These are phyloP conservation scores for Chalcosyrphus nemorum DNA, from an alignment of 2,888 invertebrate genomes.

Conservation along the genomic window DNA sequence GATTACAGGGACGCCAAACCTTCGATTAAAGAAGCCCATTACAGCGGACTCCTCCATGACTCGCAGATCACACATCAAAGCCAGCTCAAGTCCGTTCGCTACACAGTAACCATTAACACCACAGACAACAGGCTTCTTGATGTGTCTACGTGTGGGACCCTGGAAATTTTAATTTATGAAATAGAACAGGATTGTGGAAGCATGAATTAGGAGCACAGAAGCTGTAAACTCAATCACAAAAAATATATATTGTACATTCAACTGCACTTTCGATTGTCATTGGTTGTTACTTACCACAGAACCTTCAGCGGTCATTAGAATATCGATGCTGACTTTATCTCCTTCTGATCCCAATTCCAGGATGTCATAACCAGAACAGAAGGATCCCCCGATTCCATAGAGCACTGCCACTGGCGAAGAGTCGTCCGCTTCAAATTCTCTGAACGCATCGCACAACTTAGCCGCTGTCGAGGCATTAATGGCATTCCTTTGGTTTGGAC, in stretches of 20 bases:
- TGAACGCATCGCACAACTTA: constrained; percentile 88
- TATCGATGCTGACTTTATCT: constrained; percentile 81
- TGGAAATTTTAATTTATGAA: no score
- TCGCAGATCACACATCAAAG: constrained; percentile 94
- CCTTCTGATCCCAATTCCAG: constrained; percentile 85
- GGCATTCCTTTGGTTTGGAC: constrained; percentile 92
- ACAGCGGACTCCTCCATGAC: constrained; percentile 93
- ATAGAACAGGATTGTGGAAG: no score
- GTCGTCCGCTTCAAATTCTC: constrained; percentile 90
- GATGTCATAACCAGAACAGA: constrained; percentile 96
- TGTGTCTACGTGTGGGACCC: constrained; percentile 87
- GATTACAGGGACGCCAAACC: constrained; percentile 94
- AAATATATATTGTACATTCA: no score
- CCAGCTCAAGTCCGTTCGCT: constrained; percentile 95
- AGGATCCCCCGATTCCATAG: constrained; percentile 95
- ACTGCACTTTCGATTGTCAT: no score
- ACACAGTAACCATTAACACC: constrained; percentile 95
- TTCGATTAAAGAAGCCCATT: constrained; percentile 91
- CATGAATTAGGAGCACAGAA: no score
- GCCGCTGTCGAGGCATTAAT: constrained; percentile 88
- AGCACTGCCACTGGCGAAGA: constrained; percentile 89
- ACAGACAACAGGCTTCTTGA: constrained; percentile 94
- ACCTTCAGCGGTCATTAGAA: constrained; percentile 81
- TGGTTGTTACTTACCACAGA: constrained; percentile 83
- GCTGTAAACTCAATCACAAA: no score